These are phyloP conservation scores for Mnemiopsis leidyi DNA, from an alignment of 37 sponge, comb jelly and placozoan species.

Conservation along the genomic window DNA sequence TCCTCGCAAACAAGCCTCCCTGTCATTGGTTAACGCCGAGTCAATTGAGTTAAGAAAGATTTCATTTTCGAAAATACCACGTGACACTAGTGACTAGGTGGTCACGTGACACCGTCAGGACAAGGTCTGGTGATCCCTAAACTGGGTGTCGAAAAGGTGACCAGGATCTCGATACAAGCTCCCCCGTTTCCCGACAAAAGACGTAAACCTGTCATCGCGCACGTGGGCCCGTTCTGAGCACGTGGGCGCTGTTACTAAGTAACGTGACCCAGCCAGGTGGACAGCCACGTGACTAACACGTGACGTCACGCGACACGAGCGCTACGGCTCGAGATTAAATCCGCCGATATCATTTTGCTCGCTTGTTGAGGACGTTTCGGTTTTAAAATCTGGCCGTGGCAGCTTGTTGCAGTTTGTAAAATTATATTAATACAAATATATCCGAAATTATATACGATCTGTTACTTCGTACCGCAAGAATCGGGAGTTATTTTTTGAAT, in stretches of 20 bases:
- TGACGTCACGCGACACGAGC: constrained; percentile 37
- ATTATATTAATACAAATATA: neutral
- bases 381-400: constrained; percentile 15
- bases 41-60: neutral
- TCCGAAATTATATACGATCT: neutral
- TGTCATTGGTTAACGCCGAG: neutral
- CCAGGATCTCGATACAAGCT: neutral
- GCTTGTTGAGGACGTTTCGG: constrained; percentile 40
- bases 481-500: neutral
- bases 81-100: neutral
- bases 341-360: constrained; percentile 30
- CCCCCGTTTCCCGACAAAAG: neutral
- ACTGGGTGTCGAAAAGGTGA: neutral
- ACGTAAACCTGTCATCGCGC: neutral
- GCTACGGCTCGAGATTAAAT: constrained; percentile 41
- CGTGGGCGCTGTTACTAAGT: neutral
- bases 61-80: neutral
- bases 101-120: neutral
- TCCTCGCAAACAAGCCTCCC: neutral
- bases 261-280: neutral
- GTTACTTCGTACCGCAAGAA: neutral
- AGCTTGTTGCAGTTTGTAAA: neutral
- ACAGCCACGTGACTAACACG: neutral
- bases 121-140: neutral
- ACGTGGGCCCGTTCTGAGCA: neutral